Evolutionary conservation across 2,797 vertebrate genomes (phyloP), one percentile per base, ranked within the genome.

Genomic region (Remorina albescens): DNA sequence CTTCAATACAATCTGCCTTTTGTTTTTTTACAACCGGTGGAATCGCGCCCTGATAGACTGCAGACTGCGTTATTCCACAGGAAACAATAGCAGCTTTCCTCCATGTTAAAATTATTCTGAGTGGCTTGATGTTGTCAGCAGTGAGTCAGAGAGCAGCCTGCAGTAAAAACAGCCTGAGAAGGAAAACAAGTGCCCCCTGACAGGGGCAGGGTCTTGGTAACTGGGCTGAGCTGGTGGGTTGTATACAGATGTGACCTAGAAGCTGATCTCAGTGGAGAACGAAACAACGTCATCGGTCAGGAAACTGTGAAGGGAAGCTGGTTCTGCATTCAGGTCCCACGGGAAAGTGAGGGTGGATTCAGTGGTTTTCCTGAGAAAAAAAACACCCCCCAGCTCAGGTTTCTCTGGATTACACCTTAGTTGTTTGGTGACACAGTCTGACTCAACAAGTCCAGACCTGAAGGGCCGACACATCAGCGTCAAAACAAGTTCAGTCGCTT

Each of bases 81-180:
- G 59, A 86, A 80, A 87, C 81, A 86, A 80, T 68, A 44, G 71
- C 56, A 71, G 72, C 80, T 70, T 81, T 50, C 60, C 71, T 67
- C 19, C 18, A 13, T 57, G 66, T 44, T 47, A 23, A 12, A 42
- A 37, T 8, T 1, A 39, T 7, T 39, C n/a, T 54, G 39, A 47
- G n/a, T 30, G 37, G 41, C 69, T 6, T 19, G 4, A 61, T 69
- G 55, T 80, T 63, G 74, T 74, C 76, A 67, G 65, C 68, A 19
- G 32, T 84, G 88, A 87, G 75, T 89, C 87, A 84, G 68, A 81
- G 7, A 54, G 39, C 10, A 21, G 74, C 16, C 23, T 67, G 69
- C 69, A 65, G 62, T 37, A 46, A 72, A 69, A 66, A 28, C 67
- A 82, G 30, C 23, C 53, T 57, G 58, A 67, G 54, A 76, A 46